Evolutionary conservation across 2,113 vertebrate species (phyloP).

Genomic region (Amblyopsis rosae): DNA sequence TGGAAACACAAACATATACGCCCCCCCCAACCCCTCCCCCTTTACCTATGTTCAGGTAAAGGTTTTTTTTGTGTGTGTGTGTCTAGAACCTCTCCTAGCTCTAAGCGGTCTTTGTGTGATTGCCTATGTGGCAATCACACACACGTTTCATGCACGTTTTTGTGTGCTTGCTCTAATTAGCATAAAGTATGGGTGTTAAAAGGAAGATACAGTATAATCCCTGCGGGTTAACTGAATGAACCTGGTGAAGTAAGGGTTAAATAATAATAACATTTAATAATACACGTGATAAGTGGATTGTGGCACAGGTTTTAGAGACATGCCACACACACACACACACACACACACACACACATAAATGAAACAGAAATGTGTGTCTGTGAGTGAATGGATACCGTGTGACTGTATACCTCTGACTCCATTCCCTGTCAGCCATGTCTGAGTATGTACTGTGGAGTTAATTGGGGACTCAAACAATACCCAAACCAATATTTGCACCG

Average conservation of each 20-base stretch:
- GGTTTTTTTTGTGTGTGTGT: not conserved
- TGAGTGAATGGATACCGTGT: not conserved
- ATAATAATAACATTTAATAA: too few relatives aligned
- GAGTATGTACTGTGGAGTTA: conserved; percentile 67
- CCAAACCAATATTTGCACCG: conserved; percentile 67
- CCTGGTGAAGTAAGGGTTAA: too few relatives aligned
- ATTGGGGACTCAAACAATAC: conserved; percentile 67
- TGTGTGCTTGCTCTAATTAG: not conserved
- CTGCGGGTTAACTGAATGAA: too few relatives aligned
- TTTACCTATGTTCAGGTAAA: not conserved
- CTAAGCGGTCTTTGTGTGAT: conserved; percentile 52
- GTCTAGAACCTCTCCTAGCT: not conserved
- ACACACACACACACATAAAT: too few relatives aligned
- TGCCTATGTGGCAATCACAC: conserved; percentile 7
- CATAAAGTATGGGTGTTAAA: conserved; percentile 24
- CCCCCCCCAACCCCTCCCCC: too few relatives aligned
- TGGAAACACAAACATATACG: conserved; percentile 79
- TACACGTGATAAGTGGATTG: not conserved
- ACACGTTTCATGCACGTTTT: not conserved
- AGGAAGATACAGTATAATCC: not conserved
- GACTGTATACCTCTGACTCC: conserved; percentile 19
- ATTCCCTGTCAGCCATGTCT: conserved; percentile 58
- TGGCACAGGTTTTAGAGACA: not conserved
- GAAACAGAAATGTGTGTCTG: conserved; percentile 1
- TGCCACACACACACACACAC: too few relatives aligned